Evolutionary conservation across 2,888 invertebrate species (phyloP), one percentile per base, ranked within the genome.

Genomic region (Steromphala cineraria): DNA sequence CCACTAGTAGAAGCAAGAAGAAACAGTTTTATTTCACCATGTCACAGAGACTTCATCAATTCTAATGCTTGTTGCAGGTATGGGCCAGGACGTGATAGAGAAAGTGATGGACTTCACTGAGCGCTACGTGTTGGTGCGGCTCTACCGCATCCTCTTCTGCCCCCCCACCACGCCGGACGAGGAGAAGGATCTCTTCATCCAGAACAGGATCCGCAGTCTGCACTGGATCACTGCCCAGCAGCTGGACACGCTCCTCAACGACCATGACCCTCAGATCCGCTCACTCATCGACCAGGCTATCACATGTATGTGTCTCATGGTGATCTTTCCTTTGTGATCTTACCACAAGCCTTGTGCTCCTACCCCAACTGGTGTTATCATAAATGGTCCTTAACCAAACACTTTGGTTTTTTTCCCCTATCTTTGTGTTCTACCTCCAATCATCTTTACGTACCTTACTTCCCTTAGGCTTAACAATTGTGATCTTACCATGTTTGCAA

Each of bases 211-310:
- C 89, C 96, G 99, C 75, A 97, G 97, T 92, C 94, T 99, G 80
- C 97, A 97, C 93, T 99, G 99, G 99, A 97, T 99, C 10, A 97
- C 97, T 81, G 96, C 98, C 77, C 96, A 96, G 84, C 98, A 98
- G 94, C 95, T 99, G 80, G 98, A 98, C 90, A 98, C 98, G 90
- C 95, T 96, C 88, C 96, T 99, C 85, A 97, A 98, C 91, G 96
- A 98, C 92, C 95, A 96, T 13, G 96, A 96, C 92, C 95, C 96
- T 0, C 96, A 96, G 89, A 97, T 98, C 10, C 94, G 98, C n/a
- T 97, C 97, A 90, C 94, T 97, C 80, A 96, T 98, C n/a, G 98
- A 98, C 92, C 96, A 96, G 87, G 98, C 98, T 56, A 98, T 98
- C 88, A 97, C 96, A 87, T 97, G 98, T 96, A 90, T 83, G 86